A percentile compares a stretch with the other conserved stretches of the same genome.
Evolutionary conservation across 1,140 invertebrate species (phyloP).

Genomic region (Elysia chlorotica): DNA sequence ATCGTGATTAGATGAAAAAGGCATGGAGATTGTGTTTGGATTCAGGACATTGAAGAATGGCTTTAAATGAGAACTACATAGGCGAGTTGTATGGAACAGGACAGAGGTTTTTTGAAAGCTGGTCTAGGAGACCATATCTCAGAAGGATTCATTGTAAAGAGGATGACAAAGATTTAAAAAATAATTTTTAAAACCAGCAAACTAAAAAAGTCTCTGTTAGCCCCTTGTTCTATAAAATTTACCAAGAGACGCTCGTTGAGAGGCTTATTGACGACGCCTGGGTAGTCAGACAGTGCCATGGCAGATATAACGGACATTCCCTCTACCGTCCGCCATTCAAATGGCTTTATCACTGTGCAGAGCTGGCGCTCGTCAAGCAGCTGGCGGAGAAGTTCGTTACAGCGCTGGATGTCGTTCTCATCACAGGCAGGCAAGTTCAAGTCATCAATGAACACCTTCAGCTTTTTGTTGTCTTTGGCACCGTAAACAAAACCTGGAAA

Average conservation of each 20-base stretch:
- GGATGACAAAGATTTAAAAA: too few species aligned
- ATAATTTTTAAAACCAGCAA: too few species aligned
- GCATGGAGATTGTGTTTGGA: too few species aligned
- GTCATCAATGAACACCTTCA: slow-evolving; percentile 62
- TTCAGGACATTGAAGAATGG: too few species aligned
- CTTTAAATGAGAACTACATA: too few species aligned
- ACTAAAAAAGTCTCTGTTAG: too few species aligned
- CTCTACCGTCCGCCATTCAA: slow-evolving; percentile 59
- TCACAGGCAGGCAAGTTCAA: slow-evolving; percentile 56
- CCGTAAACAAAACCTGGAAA: slow-evolving; percentile 62
- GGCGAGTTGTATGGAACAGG: too few species aligned
- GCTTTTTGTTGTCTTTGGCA: slow-evolving; percentile 59
- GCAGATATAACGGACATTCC: slow-evolving; percentile 53
- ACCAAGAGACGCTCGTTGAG: slow-evolving; percentile 57
- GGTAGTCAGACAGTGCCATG: slow-evolving; percentile 54
- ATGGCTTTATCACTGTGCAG: slow-evolving; percentile 58
- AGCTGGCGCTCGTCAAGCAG: slow-evolving; percentile 56
- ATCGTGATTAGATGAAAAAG: too few species aligned
- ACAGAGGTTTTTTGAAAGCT: too few species aligned
- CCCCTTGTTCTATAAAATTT: slow-evolving; percentile 17
- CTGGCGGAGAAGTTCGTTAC: slow-evolving; percentile 59
- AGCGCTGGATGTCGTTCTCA: slow-evolving; percentile 50
- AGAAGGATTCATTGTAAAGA: too few species aligned
- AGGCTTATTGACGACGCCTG: slow-evolving; percentile 37
- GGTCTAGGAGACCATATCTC: too few species aligned